Evolutionary conservation across 2,888 invertebrate species (phyloP).

Genomic region (Amphipoea lucens): DNA sequence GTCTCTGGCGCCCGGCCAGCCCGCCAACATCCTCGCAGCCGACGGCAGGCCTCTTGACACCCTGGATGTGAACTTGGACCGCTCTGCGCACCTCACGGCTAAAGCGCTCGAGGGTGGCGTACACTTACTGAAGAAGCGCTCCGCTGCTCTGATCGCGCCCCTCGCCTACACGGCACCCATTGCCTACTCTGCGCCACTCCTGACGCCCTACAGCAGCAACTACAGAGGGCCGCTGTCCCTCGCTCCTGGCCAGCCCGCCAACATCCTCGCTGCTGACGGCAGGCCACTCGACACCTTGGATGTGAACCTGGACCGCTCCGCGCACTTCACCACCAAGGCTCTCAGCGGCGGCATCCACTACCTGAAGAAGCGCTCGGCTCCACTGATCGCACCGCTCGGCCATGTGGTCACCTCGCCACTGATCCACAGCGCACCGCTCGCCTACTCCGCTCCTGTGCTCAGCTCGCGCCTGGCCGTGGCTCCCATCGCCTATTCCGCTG

Average conservation of each 20-base stretch:
- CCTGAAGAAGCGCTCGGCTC: conserved; percentile 81
- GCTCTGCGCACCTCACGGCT: conserved; percentile 83
- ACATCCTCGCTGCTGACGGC: conserved; percentile 83
- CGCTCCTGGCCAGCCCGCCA: conserved; percentile 86
- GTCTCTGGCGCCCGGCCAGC: conserved; percentile 85
- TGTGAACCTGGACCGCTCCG: conserved; percentile 85
- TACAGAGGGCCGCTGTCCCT: conserved; percentile 85
- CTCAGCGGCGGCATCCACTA: conserved; percentile 72
- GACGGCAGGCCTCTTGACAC: conserved; percentile 87
- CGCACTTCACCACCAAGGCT: conserved; percentile 80
- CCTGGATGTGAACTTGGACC: conserved; percentile 85
- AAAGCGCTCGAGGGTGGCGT: conserved; percentile 77
- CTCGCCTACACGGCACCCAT: conserved; percentile 14
- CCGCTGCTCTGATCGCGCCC: conserved; percentile 65
- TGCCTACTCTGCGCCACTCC: conserved; percentile 48
- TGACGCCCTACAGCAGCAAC: conserved; percentile 71
- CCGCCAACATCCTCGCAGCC: conserved; percentile 82
- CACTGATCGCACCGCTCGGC: conserved; percentile 60
- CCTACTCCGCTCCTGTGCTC: conserved; percentile 41
- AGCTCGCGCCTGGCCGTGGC: conserved; percentile 41
- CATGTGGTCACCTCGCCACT: conserved; percentile 45
- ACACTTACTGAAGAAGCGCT: conserved; percentile 83
- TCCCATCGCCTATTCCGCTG: conserved; percentile 48
- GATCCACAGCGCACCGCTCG: conserved; percentile 46
- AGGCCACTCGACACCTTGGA: conserved; percentile 86